Conservation (phyloP, 2,113 vertebrate genomes). For the Thalassoma bifasciatum region DNA sequence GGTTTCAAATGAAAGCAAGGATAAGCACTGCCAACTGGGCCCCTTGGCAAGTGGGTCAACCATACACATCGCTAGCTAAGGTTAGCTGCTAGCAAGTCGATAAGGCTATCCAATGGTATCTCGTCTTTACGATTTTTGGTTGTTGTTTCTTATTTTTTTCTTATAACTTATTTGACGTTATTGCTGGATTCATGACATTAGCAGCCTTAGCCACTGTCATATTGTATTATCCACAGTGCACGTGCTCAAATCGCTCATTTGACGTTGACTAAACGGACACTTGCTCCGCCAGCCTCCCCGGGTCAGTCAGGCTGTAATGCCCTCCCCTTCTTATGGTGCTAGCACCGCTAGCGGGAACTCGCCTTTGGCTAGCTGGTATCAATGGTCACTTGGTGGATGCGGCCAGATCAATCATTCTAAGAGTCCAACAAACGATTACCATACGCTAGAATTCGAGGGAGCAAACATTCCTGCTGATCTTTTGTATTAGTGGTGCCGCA, state of each 20-base stretch:
- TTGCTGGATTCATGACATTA: background rate
- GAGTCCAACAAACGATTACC: background rate
- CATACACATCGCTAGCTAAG: slow-evolving; percentile 49
- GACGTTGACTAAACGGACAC: background rate
- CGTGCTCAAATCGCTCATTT: background rate
- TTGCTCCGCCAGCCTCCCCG: slow-evolving; percentile 40
- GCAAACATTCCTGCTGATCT: background rate
- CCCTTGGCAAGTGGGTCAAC: slow-evolving; percentile 72
- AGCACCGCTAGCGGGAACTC: slow-evolving; percentile 42
- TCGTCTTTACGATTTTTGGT: background rate
- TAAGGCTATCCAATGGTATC: slow-evolving; percentile 1
- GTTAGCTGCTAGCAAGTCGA: slow-evolving; percentile 56
- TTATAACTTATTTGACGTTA: no score
- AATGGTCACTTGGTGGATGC: background rate
- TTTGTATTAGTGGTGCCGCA: slow-evolving; percentile 7
- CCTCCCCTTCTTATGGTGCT: slow-evolving; percentile 60
- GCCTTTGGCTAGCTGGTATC: slow-evolving; percentile 5
- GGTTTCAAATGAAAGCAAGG: slow-evolving; percentile 19
- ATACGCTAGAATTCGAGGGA: background rate
- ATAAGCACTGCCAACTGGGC: slow-evolving; percentile 50
- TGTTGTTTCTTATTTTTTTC: no score
- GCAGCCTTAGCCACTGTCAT: background rate
- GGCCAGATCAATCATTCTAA: background rate
- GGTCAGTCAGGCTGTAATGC: slow-evolving; percentile 64
- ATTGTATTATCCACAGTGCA: background rate